Base-by-base conservation (phyloP, 2,113 vertebrate species). In the Illadopsis cleaveri region DNA sequence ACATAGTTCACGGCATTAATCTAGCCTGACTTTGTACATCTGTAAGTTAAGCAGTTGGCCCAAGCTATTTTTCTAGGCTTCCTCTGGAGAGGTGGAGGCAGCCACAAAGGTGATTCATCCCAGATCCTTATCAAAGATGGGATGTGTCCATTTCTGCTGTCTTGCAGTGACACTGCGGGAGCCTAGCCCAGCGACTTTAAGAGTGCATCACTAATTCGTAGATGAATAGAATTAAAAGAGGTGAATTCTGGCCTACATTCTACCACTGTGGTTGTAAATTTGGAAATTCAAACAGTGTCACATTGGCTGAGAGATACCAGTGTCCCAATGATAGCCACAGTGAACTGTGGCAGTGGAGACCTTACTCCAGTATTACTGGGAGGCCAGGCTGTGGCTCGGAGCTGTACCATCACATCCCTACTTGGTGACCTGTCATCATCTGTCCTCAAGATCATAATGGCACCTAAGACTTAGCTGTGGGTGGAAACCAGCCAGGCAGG, bases 281-380 rank as follows among this genome's bases (percentile, higher is more conserved):
- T 81, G 76, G 65, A 62, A 86, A 53, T 53, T 38, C 61, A 50
- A 48, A 35, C 3, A 9, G 47, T 73, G 44, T 60, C 44, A 6
- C 27, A 2, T 8, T 37, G 45, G 37, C 22, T 77, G 56, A 64
- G 78, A 70, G 64, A 28, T 61, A 33, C 6, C 68, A 54, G 0
- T 23, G 22, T 48, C 31, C 45, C 45, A 24, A 0, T 37, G 58
- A 38, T 13, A 79, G 44, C 21, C 40, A 6, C 40, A 40, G 70
- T 22, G 60, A 47, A 38, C 23, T 47, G 17, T 11, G 72, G 40
- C 45, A 51, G 22, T 25, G 73, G 53, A 70, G 73, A 12, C 22
- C 30, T 20, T 35, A 12, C 14, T 73, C n/a, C 60, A 0, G 0
- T 61, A 8, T 24, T 35, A 56, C 31, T 33, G 28, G n/a, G n/a